Evolutionary conservation across 2,113 vertebrate genomes (phyloP).

Genomic region (Lophius piscatorius): DNA sequence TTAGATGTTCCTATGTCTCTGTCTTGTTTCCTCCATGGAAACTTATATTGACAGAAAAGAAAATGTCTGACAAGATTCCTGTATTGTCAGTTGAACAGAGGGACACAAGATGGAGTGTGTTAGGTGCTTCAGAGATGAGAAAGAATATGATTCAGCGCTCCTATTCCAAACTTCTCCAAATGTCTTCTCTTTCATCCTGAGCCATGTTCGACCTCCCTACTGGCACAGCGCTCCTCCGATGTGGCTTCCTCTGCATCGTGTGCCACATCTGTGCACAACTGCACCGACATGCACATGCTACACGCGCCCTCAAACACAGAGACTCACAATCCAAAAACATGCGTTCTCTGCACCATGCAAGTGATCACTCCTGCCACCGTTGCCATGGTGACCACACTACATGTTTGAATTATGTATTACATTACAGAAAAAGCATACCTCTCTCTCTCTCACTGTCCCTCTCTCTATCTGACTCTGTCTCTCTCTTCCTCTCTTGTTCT

Average conservation of each 20-base stretch:
- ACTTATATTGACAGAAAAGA: neutral
- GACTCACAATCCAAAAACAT: slow-evolving; percentile 39
- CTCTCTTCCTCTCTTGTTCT: slow-evolving; percentile 43
- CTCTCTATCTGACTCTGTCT: slow-evolving; percentile 49
- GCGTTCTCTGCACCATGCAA: slow-evolving; percentile 73
- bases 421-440: slow-evolving; percentile 77
- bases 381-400: slow-evolving; percentile 84
- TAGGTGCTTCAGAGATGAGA: neutral
- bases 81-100: neutral
- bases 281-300: slow-evolving; percentile 33
- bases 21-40: slow-evolving; percentile 1
- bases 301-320: slow-evolving; percentile 12
- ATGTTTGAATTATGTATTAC: slow-evolving; percentile 84
- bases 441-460: slow-evolving; percentile 50
- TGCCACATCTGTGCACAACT: slow-evolving; percentile 41
- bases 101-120: neutral
- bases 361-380: slow-evolving; percentile 80
- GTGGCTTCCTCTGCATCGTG: slow-evolving; percentile 40
- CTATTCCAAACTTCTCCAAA: slow-evolving; percentile 15
- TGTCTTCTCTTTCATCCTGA: slow-evolving; percentile 1
- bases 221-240: slow-evolving; percentile 6
- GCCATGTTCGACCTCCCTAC: neutral
- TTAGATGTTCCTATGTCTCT: neutral
- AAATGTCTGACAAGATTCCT: neutral
- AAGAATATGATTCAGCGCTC: neutral